phyloP scores from a whole-genome alignment of 2,113 vertebrate species.

The Myotis yumanensis region DNA sequence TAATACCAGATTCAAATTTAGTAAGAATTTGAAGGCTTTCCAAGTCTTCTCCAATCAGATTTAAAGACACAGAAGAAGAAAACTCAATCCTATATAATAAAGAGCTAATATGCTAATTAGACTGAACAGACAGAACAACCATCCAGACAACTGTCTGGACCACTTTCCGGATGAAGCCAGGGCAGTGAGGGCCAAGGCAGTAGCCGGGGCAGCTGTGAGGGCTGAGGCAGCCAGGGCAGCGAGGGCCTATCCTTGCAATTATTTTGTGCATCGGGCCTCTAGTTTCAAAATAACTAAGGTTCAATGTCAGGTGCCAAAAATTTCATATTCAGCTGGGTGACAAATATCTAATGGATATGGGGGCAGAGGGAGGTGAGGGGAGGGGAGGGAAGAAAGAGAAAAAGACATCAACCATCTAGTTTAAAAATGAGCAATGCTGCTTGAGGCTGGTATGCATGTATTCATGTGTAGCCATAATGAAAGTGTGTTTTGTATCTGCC shows the following conservation, averaged over 20 bases:
- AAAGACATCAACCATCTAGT: not conserved
- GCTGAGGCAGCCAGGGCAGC: too few relatives aligned
- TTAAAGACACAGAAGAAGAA: constrained; percentile 12
- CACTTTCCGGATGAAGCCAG: too few relatives aligned
- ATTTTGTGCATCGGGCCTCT: too few relatives aligned
- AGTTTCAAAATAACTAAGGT: constrained; percentile 22
- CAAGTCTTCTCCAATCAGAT: not conserved
- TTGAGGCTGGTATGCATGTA: not conserved
- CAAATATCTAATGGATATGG: not conserved
- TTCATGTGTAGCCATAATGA: not conserved
- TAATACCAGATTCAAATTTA: constrained; percentile 31
- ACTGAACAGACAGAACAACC: too few relatives aligned
- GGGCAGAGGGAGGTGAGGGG: not conserved
- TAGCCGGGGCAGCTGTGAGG: too few relatives aligned
- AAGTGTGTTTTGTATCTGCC: not conserved
- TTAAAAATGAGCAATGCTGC: not conserved
- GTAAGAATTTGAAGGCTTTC: constrained; percentile 24
- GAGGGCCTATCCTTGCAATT: too few relatives aligned
- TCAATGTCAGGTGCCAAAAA: not conserved
- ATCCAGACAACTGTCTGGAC: too few relatives aligned
- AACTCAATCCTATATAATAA: not conserved
- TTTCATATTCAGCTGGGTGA: not conserved
- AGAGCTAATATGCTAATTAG: too few relatives aligned
- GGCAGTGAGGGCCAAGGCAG: too few relatives aligned
- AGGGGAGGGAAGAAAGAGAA: not conserved